These are phyloP conservation scores for Pelecanus crispus DNA, from an alignment of 2,113 vertebrate species.

Conservation along the genomic window DNA sequence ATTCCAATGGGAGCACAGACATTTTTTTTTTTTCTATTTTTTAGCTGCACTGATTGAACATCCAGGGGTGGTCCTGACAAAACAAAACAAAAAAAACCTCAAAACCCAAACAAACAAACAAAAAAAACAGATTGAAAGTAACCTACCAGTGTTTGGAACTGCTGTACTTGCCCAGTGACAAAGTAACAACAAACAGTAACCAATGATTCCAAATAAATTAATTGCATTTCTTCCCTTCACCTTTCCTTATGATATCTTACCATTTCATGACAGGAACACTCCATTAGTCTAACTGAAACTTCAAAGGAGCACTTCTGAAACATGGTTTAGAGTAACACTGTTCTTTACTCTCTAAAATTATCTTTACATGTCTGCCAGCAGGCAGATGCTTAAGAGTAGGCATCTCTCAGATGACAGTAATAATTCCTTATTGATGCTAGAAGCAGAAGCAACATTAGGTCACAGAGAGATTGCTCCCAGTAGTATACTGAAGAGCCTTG, in stretches of 20 bases:
- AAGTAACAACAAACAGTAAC: background rate
- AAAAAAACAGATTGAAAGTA: background rate
- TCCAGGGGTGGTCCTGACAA: background rate
- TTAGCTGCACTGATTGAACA: background rate
- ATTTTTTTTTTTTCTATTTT: background rate
- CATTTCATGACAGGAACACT: background rate
- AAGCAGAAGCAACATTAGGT: background rate
- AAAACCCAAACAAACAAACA: background rate
- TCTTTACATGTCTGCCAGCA: background rate
- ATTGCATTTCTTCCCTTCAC: background rate
- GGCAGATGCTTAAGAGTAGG: background rate
- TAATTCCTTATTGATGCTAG: background rate
- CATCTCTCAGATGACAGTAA: background rate
- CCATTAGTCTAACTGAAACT: background rate
- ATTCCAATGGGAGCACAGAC: background rate
- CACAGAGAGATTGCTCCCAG: background rate
- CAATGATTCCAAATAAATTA: background rate
- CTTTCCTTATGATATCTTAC: background rate
- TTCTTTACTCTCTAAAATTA: background rate
- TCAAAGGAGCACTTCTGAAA: background rate
- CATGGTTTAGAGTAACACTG: background rate
- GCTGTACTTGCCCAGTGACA: background rate
- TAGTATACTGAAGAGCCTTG: background rate
- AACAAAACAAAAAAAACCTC: background rate
- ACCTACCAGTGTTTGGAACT: background rate